Evolutionary conservation across 1,140 invertebrate species (phyloP).

Genomic region (Diplogasteroides magnus): DNA sequence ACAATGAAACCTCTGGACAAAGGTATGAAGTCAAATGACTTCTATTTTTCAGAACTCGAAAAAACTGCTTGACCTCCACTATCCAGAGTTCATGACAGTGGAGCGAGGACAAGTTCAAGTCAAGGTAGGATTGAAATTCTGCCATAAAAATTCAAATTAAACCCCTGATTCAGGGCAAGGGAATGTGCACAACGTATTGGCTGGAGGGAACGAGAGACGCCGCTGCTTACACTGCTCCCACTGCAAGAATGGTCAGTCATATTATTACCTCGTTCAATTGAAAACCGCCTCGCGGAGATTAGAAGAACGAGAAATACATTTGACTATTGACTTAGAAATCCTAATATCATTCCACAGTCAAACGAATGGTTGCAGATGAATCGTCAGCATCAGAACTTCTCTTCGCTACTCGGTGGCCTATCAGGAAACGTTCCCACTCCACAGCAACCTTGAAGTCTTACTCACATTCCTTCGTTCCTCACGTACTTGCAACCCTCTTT

Average conservation of each 20-base stretch:
- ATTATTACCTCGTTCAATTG: too few relatives aligned
- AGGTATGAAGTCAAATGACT: slow-evolving; percentile 6
- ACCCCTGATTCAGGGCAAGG: slow-evolving; percentile 25
- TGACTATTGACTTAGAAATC: neutral
- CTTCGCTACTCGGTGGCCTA: neutral
- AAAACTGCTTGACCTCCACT: slow-evolving; percentile 20
- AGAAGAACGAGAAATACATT: too few relatives aligned
- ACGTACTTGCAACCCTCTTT: too few relatives aligned
- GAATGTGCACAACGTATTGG: slow-evolving; percentile 35
- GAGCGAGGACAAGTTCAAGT: slow-evolving; percentile 32
- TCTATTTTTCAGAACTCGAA: slow-evolving; percentile 11
- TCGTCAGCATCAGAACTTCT: neutral
- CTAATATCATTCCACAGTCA: neutral
- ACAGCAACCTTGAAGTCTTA: too few relatives aligned
- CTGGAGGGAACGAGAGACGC: slow-evolving; percentile 17
- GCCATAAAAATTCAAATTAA: neutral
- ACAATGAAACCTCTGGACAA: too few relatives aligned
- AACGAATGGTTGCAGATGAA: neutral
- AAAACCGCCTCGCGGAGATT: too few relatives aligned
- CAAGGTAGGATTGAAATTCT: slow-evolving; percentile 19
- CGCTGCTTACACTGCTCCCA: neutral
- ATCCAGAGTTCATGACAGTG: slow-evolving; percentile 22
- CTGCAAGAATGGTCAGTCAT: neutral
- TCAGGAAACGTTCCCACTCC: too few relatives aligned
- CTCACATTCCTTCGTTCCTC: too few relatives aligned